Base-by-base conservation (phyloP, 2,797 vertebrate species). In the Pelobates cultripes region DNA sequence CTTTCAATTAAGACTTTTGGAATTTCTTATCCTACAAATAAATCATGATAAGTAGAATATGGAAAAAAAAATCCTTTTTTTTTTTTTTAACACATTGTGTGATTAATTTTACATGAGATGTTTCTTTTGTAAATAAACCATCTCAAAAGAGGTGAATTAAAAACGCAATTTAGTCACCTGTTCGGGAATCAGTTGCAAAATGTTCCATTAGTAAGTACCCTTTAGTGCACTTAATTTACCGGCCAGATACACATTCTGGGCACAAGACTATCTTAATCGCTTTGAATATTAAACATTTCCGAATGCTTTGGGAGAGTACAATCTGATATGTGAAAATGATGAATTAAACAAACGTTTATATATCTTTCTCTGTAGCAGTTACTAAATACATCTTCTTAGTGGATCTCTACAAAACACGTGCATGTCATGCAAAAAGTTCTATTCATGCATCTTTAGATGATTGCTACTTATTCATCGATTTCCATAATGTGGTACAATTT, bases 391-490 rank as follows among this genome's bases (percentile, higher is more conserved):
- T 77, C 47, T 71, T 71, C 45, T 68, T 41, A 7, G 57, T 72
- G 42, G 69, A 77, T 72, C 57, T 47, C 47, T 68, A 70, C 53
- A 69, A 75, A 84, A 72, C 67, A 64, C 17, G 44, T 79, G 82
- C 77, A 43, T 53, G 13, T 79, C 70, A 66, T 71, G 57, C 72
- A 75, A 15, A 84, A 71, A 79, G 17, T 80, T 76, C 60, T 66
- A 40, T 70, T 53, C 42, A 40, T 7, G 64, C 75, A 66, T 80
- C 43, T 75, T 79, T 67, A 64, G 77, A 84, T 80, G 77, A 80
- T 84, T 84, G 82, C 82, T 84, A 79, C 77, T 73, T 84, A 84
- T 84, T 84, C 82, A 84, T 72, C 74, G 41, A 70, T 74, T 55
- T 80, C 51, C 67, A 66, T 79, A 84, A 84, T 84, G 61, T 14